A percentile compares a stretch with the other conserved stretches of the same genome.
These are phyloP conservation scores for Loris lydekkerianus DNA, from an alignment of 2,797 vertebrate genomes.

Conservation along the genomic window DNA sequence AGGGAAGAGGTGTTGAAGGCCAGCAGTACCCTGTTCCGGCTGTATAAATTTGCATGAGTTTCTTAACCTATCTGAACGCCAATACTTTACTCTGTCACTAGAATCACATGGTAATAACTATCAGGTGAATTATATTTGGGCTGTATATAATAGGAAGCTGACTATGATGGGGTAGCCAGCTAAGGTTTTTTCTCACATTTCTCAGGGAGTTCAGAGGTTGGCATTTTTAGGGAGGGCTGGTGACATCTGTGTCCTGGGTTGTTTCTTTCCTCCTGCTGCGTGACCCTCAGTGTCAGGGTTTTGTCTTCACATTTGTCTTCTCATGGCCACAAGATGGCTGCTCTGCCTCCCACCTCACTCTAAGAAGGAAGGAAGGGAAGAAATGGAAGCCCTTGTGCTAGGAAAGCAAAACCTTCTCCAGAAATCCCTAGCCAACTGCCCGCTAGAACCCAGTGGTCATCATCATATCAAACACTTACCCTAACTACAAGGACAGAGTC, in stretches of 20 bases:
- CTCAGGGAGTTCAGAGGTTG: background rate
- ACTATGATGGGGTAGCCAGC: background rate
- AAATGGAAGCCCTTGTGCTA: no score
- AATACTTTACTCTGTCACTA: background rate
- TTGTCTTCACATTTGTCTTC: background rate
- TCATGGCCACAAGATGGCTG: background rate
- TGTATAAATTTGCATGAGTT: background rate
- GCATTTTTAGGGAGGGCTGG: background rate
- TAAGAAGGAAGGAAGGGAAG: background rate
- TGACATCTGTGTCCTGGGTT: background rate
- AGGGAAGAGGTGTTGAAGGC: background rate
- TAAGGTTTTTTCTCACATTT: background rate
- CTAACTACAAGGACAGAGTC: background rate
- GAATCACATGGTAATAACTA: background rate
- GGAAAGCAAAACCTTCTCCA: background rate
- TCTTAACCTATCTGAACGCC: background rate
- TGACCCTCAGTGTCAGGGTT: background rate
- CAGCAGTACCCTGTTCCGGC: background rate
- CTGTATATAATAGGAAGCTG: background rate
- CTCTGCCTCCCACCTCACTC: background rate
- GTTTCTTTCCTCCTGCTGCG: background rate
- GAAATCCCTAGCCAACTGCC: background rate
- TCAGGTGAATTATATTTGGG: background rate
- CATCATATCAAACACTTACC: fast-evolving
- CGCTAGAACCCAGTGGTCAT: background rate